Percentiles rank a stretch among this genome's conserved stretches.
Evolutionary conservation across 1,140 invertebrate genomes (phyloP).

Genomic region (Lasioglossum albipes): DNA sequence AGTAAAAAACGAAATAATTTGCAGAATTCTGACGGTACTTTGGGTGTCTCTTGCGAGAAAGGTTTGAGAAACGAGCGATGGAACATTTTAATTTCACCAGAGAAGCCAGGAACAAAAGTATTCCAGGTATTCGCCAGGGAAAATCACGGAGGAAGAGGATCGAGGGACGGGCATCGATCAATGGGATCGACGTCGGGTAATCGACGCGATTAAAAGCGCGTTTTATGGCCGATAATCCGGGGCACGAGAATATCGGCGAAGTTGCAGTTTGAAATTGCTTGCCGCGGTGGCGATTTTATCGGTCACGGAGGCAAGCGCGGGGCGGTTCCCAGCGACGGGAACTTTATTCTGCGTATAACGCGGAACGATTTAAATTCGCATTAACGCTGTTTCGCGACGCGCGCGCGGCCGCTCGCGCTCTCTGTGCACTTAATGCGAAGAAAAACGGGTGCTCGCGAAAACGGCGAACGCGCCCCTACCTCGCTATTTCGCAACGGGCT

Average conservation of each 20-base stretch:
- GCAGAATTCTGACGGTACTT: too few relatives aligned
- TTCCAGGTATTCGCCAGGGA: background rate
- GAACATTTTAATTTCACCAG: too few relatives aligned
- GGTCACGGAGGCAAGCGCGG: background rate
- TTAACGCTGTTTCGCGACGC: background rate
- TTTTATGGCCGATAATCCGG: background rate
- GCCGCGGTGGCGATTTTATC: background rate
- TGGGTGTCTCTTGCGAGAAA: too few relatives aligned
- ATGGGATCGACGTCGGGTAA: background rate
- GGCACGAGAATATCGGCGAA: background rate
- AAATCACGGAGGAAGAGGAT: background rate
- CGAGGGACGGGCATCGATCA: background rate
- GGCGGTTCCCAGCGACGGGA: background rate
- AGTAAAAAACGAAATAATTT: too few relatives aligned
- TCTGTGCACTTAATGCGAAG: background rate
- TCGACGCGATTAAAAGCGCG: background rate
- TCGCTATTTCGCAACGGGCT: too few relatives aligned
- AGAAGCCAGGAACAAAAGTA: background rate
- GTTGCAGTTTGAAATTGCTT: background rate
- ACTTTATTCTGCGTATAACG: slow-evolving; percentile 3
- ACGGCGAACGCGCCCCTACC: too few relatives aligned
- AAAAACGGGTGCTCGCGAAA: background rate
- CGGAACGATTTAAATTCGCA: background rate
- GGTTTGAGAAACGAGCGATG: too few relatives aligned
- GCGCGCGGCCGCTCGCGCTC: too few relatives aligned